phyloP scores from a whole-genome alignment of 2,113 vertebrate genomes.

The Melanostigma gelatinosum region DNA sequence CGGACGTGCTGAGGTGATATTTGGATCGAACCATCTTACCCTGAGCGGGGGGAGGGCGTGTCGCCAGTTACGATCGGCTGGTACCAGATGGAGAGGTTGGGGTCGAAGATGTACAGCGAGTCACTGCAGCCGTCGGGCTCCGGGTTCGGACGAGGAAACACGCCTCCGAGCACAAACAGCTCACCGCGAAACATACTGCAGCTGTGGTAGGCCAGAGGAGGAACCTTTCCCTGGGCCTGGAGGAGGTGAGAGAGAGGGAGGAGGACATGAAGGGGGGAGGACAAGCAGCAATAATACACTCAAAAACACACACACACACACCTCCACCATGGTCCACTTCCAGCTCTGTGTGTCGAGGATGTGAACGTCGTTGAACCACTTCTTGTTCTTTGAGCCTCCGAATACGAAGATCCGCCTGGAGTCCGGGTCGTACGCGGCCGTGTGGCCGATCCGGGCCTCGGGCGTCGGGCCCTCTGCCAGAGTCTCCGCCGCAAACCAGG shows the following conservation, averaged over 20 bases:
- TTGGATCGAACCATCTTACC: conserved; percentile 68
- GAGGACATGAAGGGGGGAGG: background rate
- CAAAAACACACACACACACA: conserved; percentile 23
- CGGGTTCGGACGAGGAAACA: conserved; percentile 81
- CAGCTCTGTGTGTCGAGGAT: conserved; percentile 85
- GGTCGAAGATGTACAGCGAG: conserved; percentile 86
- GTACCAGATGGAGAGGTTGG: conserved; percentile 87
- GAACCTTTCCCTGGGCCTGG: conserved; percentile 84
- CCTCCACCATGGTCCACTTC: conserved; percentile 84
- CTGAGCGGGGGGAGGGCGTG: conserved; percentile 83
- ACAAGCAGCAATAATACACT: background rate
- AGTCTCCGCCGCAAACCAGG: conserved; percentile 83
- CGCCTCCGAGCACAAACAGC: conserved; percentile 84
- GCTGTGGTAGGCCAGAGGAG: conserved; percentile 84
- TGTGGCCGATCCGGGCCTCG: conserved; percentile 84
- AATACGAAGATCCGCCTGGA: conserved; percentile 82
- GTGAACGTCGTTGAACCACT: conserved; percentile 85
- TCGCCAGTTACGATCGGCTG: conserved; percentile 85
- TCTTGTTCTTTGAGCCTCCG: conserved; percentile 84
- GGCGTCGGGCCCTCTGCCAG: conserved; percentile 82
- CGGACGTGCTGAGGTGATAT: background rate
- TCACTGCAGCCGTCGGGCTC: conserved; percentile 85
- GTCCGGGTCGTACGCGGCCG: conserved; percentile 77
- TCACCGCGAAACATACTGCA: conserved; percentile 84
- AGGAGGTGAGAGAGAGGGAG: background rate